phyloP scores from a whole-genome alignment of 2,797 vertebrate genomes.

The Artibeus lituratus region DNA sequence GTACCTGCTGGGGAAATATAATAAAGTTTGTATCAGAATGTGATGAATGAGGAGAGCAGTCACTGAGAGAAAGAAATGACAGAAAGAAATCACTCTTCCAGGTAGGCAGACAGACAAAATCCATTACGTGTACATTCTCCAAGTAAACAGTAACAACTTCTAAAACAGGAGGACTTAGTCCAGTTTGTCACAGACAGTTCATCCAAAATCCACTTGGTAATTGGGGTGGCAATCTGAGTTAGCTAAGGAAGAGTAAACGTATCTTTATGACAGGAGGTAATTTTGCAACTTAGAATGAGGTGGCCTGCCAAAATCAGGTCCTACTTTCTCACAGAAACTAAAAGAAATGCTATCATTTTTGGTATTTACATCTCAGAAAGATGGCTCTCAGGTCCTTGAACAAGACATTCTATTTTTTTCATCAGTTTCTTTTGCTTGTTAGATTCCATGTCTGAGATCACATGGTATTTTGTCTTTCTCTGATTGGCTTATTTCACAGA shows the following conservation, averaged over 20 bases:
- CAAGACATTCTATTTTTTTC: not conserved
- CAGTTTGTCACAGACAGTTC: not conserved
- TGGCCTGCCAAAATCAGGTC: not conserved
- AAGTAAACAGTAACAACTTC: not conserved
- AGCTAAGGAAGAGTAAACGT: not conserved
- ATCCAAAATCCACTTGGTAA: not conserved
- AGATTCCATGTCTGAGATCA: no score
- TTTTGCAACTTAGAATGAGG: not conserved
- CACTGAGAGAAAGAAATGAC: not conserved
- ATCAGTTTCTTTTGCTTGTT: no score
- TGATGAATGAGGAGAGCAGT: not conserved
- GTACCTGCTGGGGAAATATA: not conserved
- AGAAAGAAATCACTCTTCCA: not conserved
- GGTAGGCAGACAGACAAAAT: not conserved
- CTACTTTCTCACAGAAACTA: not conserved
- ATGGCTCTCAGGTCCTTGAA: not conserved
- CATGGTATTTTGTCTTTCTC: no score
- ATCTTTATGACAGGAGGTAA: not conserved
- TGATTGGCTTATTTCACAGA: no score
- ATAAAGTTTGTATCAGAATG: not conserved
- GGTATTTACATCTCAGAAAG: not conserved
- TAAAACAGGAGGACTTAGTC: not conserved
- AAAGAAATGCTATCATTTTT: not conserved
- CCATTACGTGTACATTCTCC: not conserved
- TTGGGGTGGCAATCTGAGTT: not conserved